phyloP scores from a whole-genome alignment of 2,113 vertebrate species.

The Eubucco bourcierii region DNA sequence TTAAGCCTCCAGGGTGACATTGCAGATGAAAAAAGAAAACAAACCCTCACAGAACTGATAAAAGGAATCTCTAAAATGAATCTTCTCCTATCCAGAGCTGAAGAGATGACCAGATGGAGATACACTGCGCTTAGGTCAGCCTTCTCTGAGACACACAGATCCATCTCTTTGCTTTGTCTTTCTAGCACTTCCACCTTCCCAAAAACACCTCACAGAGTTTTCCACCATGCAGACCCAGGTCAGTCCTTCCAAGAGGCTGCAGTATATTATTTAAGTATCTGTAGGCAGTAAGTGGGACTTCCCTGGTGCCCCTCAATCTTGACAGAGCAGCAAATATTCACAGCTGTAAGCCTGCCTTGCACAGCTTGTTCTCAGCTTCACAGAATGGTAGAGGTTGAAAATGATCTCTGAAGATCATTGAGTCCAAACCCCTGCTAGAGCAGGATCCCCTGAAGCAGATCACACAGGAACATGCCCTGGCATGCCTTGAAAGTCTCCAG shows the following conservation, averaged over 20 bases:
- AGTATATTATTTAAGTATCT: background rate
- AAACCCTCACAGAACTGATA: background rate
- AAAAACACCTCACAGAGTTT: background rate
- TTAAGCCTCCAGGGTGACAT: background rate
- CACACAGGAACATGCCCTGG: too few species aligned
- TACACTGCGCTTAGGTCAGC: background rate
- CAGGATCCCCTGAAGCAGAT: too few species aligned
- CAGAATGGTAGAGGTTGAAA: too few species aligned
- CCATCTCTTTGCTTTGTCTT: background rate
- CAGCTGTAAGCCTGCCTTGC: background rate
- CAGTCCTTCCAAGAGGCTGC: background rate
- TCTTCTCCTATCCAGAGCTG: background rate
- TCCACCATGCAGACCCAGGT: background rate
- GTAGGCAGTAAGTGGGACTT: background rate
- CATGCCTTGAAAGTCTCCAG: too few species aligned
- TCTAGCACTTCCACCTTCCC: background rate
- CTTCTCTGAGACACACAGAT: background rate
- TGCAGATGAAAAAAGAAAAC: background rate
- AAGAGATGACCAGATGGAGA: background rate
- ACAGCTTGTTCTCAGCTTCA: background rate
- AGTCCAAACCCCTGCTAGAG: too few species aligned
- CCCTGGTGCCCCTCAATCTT: background rate
- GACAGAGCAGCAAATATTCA: background rate
- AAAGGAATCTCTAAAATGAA: background rate
- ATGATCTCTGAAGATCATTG: too few species aligned